A percentile compares a stretch with the other conserved stretches of the same genome.
Conservation (phyloP, 2,888 invertebrate genomes). For the Thecocarcelia acutangulata region DNA sequence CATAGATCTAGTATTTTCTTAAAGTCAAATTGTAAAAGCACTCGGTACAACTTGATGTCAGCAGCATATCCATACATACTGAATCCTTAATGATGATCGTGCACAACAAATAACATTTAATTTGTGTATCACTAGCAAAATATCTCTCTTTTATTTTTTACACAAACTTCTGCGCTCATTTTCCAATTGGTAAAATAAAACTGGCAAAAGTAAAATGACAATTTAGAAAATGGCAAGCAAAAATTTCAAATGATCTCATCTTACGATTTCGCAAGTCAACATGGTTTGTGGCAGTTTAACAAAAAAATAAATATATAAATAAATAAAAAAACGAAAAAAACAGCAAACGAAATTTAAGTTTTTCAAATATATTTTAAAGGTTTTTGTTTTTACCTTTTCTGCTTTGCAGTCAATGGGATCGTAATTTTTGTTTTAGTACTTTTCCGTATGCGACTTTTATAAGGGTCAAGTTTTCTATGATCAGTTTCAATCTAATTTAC, state of each 20-base stretch:
- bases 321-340: slow-evolving; percentile 28
- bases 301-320: slow-evolving; percentile 36
- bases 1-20: slow-evolving; percentile 56
- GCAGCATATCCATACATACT: slow-evolving; percentile 28
- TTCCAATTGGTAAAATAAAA: slow-evolving; percentile 58
- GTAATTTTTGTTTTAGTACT: slow-evolving; percentile 64
- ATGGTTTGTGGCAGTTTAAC: slow-evolving; percentile 56
- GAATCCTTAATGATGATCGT: slow-evolving; percentile 73
- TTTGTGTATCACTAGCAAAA: slow-evolving; percentile 72
- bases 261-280: slow-evolving; percentile 65
- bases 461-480: slow-evolving; percentile 67
- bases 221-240: slow-evolving; percentile 59
- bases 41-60: slow-evolving; percentile 41
- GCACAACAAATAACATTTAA: slow-evolving; percentile 73
- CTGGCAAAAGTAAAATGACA: slow-evolving; percentile 62
- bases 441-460: slow-evolving; percentile 39
- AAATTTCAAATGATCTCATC: slow-evolving; percentile 67
- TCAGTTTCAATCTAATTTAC: slow-evolving; percentile 65
- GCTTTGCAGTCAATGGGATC: slow-evolving; percentile 44
- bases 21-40: slow-evolving; percentile 38
- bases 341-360: not conserved
- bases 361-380: not conserved
- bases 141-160: slow-evolving; percentile 63
- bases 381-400: no score
- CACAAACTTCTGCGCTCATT: slow-evolving; percentile 43